These are phyloP conservation scores for Corella eumyota DNA, from an alignment of 23 tunicate species.

Conservation along the genomic window DNA sequence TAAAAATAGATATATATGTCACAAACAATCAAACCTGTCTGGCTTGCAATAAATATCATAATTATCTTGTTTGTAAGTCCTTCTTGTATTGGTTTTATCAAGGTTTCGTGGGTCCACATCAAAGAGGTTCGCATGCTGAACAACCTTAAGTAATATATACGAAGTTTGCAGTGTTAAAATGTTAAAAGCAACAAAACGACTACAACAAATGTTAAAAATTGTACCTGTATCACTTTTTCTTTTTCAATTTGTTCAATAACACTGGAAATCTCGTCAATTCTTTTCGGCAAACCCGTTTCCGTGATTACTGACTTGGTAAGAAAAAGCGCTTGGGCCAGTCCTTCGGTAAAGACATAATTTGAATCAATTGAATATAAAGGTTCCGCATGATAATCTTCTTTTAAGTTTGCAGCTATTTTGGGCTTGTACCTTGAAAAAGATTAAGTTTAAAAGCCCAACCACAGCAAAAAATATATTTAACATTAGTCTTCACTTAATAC, in stretches of 20 bases:
- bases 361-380: conserved; percentile 15
- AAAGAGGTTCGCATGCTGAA: conserved; percentile 53
- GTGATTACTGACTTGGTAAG: conserved; percentile 56
- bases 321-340: conserved; percentile 46
- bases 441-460: too few relatives aligned
- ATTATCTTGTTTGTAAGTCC: conserved; percentile 9
- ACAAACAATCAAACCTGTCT: too few relatives aligned
- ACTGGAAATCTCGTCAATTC: conserved; percentile 4
- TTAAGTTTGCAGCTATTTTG: conserved; percentile 12
- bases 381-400: conserved; percentile 48
- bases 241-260: conserved; percentile 18
- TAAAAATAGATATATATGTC: too few relatives aligned
- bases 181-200: too few relatives aligned
- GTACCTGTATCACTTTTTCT: conserved; percentile 42
- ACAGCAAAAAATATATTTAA: too few relatives aligned
- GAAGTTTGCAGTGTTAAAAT: too few relatives aligned
- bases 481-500: neutral
- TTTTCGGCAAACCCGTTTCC: conserved; percentile 37
- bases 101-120: conserved; percentile 60
- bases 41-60: conserved; percentile 10
- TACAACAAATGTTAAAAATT: too few relatives aligned
- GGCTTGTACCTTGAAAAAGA: conserved; percentile 64
- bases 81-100: conserved; percentile 8
- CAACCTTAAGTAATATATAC: too few relatives aligned
- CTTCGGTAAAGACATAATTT: conserved; percentile 12